These are phyloP conservation scores for Acropora tenuis DNA, from an alignment of 64 coral and sea anemone genomes.

Conservation along the genomic window DNA sequence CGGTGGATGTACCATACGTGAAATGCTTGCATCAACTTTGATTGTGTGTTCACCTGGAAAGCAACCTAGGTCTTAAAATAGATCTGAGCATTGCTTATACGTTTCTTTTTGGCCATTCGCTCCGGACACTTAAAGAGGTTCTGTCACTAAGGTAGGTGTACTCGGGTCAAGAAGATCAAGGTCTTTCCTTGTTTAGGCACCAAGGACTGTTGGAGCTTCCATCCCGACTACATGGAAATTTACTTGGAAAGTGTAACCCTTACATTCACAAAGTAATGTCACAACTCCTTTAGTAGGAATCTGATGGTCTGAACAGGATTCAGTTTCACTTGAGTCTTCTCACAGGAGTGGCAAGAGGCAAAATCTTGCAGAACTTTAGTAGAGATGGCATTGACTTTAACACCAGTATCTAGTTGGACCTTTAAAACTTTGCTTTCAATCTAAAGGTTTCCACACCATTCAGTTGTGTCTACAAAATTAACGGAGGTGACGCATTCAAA, in stretches of 20 bases:
- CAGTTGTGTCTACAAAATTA: not conserved
- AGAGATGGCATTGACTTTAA: slow-evolving; percentile 37
- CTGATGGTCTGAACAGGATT: not conserved
- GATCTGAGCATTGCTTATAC: slow-evolving; percentile 6
- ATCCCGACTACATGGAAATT: slow-evolving; percentile 1
- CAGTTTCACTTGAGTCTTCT: not conserved
- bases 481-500: not conserved
- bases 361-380: not conserved
- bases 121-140: not conserved
- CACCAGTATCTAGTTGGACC: slow-evolving; percentile 20
- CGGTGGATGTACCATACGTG: no score
- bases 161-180: not conserved
- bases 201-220: slow-evolving; percentile 14
- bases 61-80: not conserved
- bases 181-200: slow-evolving; percentile 35
- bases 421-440: slow-evolving; percentile 8
- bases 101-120: not conserved
- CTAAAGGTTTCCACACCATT: not conserved
- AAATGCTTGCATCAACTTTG: no score
- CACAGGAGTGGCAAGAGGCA: not conserved
- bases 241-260: not conserved
- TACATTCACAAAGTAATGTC: not conserved
- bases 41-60: no score
- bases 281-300: slow-evolving; percentile 11
- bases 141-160: not conserved